Evolutionary conservation across 2,113 vertebrate genomes (phyloP).

Genomic region (Microcebus jonahi): DNA sequence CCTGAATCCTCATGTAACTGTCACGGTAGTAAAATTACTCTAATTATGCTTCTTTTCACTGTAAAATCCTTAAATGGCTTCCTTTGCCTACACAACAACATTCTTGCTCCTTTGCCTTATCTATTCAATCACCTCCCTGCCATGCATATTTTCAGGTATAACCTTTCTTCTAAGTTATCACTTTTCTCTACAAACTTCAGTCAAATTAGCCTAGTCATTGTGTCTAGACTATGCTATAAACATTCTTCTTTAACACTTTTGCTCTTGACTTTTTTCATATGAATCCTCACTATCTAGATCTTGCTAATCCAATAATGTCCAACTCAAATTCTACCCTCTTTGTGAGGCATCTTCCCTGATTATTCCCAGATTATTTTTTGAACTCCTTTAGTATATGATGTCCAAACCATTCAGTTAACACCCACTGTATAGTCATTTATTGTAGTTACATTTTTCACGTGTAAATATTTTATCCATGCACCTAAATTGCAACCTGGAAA

Average conservation of each 20-base stretch:
- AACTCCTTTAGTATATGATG: conserved; percentile 18
- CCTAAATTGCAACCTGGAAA: background rate
- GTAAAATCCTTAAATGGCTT: background rate
- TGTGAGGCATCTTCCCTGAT: background rate
- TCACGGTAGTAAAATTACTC: background rate
- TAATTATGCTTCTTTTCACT: background rate
- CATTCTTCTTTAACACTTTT: background rate
- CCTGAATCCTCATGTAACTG: background rate
- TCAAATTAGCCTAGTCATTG: background rate
- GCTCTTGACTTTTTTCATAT: background rate
- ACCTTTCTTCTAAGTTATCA: background rate
- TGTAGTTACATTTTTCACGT: background rate
- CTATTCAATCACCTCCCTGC: background rate
- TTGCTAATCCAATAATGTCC: background rate
- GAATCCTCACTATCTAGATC: background rate
- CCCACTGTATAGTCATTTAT: background rate
- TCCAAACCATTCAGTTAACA: background rate
- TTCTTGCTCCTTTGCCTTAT: background rate
- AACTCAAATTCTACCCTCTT: background rate
- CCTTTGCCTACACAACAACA: background rate
- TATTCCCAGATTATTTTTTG: background rate
- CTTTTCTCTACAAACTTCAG: background rate
- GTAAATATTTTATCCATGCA: background rate
- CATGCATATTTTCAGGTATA: background rate
- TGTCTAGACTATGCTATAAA: background rate